phyloP scores from a whole-genome alignment of 2,888 invertebrate genomes.

The Agrotis exclamationis region DNA sequence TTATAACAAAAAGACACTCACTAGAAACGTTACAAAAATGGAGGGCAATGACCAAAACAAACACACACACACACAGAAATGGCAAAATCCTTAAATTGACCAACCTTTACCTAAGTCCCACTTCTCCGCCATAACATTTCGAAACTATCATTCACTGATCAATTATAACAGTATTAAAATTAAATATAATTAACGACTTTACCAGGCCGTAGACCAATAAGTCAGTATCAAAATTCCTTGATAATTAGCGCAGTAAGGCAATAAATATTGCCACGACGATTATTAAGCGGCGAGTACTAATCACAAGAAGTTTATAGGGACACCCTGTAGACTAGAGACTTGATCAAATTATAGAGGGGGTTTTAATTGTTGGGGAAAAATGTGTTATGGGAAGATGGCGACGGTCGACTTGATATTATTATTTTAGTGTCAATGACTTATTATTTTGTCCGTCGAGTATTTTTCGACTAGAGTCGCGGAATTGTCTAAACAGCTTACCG shows the following conservation, averaged over 20 bases:
- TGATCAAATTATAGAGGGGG: conserved; percentile 55
- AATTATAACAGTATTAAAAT: conserved; percentile 74
- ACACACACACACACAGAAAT: conserved; percentile 20
- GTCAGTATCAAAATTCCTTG: conserved; percentile 90
- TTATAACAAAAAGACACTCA: too few species aligned
- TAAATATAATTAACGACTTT: conserved; percentile 77
- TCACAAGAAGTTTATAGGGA: conserved; percentile 81
- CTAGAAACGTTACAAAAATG: too few species aligned
- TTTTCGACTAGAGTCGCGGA: too few species aligned
- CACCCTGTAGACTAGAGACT: conserved; percentile 75
- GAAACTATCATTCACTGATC: conserved; percentile 61
- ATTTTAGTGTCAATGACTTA: background rate
- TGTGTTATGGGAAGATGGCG: conserved; percentile 26
- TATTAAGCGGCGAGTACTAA: conserved; percentile 87
- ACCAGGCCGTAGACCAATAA: conserved; percentile 78
- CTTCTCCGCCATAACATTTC: conserved; percentile 37
- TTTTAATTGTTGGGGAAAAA: conserved; percentile 51
- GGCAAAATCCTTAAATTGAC: conserved; percentile 28
- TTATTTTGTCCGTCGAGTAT: too few species aligned
- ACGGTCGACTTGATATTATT: background rate
- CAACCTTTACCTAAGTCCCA: conserved; percentile 20
- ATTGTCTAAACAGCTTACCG: too few species aligned
- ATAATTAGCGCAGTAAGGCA: conserved; percentile 87
- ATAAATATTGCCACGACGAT: conserved; percentile 88
- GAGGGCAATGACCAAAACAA: background rate